These are phyloP conservation scores for Tachysurus vachellii DNA, from an alignment of 2,113 vertebrate genomes.

Conservation along the genomic window DNA sequence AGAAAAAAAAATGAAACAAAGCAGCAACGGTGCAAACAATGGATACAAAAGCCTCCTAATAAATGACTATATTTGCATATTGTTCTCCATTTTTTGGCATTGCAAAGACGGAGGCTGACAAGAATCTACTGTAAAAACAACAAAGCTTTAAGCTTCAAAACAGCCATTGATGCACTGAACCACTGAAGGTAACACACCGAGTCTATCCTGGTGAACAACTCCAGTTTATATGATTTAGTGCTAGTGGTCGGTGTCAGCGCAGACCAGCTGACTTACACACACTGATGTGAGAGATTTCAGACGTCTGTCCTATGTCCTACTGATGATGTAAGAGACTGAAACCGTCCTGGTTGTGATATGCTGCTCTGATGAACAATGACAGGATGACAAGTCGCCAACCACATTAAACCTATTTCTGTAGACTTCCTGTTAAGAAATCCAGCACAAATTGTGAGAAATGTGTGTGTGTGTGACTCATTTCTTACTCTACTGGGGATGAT, in stretches of 20 bases:
- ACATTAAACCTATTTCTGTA: slow-evolving; percentile 11
- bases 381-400: slow-evolving; percentile 15
- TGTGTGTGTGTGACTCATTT: neutral
- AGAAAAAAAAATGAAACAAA: slow-evolving; percentile 20
- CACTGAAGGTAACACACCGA: neutral
- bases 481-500: slow-evolving; percentile 6
- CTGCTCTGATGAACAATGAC: slow-evolving; percentile 22
- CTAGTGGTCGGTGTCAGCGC: slow-evolving; percentile 18
- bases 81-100: slow-evolving; percentile 16
- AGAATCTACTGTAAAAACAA: slow-evolving; percentile 9
- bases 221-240: neutral
- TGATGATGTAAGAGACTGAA: slow-evolving; percentile 41
- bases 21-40: slow-evolving; percentile 41
- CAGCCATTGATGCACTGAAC: slow-evolving; percentile 6
- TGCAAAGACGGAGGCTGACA: slow-evolving; percentile 2
- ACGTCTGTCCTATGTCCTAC: slow-evolving; percentile 15
- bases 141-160: slow-evolving; percentile 20
- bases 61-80: slow-evolving; percentile 47
- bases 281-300: slow-evolving; percentile 14
- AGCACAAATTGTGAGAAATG: slow-evolving; percentile 25
- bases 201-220: neutral
- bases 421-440: slow-evolving; percentile 23
- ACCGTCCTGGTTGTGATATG: slow-evolving; percentile 55
- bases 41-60: slow-evolving; percentile 43
- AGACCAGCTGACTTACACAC: slow-evolving; percentile 1